Base-by-base conservation (phyloP, 2,113 vertebrate species). In the Holacanthus passer region DNA sequence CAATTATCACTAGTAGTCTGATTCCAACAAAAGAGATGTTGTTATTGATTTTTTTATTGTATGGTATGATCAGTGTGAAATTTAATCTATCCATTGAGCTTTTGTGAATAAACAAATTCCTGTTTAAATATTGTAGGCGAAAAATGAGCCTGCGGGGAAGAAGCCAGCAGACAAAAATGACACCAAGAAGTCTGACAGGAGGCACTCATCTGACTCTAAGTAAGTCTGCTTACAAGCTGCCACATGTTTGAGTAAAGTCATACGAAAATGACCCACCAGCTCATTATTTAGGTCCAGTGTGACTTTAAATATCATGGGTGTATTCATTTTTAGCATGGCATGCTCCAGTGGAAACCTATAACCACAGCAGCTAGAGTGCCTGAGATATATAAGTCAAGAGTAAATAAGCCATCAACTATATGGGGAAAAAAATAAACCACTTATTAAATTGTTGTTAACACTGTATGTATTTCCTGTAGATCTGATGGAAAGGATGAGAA, bases 101-200 rank as follows among this genome's bases (percentile, higher is more conserved):
- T 3, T 43, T 62, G 13, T 83, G 7, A 68, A 20, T 50, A 24
- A 83, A 53, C 8, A 0, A 32, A 1, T 58, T 81, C 1, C 7
- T 7, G 2, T 60, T 27, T 7, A 9, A 71, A 39, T 31, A 24
- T 56, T 84, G 16, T 56, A 99, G 98, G 98, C 97, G 50, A 99
- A 99, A 94, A 99, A 99, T 14, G 98, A 99, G 82, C 98, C 98
- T 5, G 95, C 96, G 0, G 98, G 97, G 47, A 99, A 98, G 77
- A 99, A 98, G 82, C 92, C 96, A 35, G 93, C 94, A 0, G 98
- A 99, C 58, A 97, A 95, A 83, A 92, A 56, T 11, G 97, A 97
- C 24, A 41, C 89, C 32, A 98, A 96, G 90, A 97, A 96, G 79
- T 87, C 89, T 3, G 94, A 95, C 74, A 92, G 95, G 43, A 96